Conservation (phyloP, 1,140 invertebrate genomes). For the Lamellibrachia luymesi region DNA sequence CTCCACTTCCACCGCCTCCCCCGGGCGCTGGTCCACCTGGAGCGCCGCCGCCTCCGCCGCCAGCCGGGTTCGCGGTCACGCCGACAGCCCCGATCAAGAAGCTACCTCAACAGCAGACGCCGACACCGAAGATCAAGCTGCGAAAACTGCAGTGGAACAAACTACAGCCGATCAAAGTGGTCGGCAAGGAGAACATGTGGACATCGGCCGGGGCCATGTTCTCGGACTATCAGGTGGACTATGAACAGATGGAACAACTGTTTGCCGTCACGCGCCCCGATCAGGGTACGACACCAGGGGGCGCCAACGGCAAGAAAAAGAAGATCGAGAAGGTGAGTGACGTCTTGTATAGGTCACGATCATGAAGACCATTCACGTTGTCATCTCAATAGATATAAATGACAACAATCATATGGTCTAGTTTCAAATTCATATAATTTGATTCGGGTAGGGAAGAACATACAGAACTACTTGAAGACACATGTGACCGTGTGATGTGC, state of each 20-base stretch:
- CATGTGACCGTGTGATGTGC: no score
- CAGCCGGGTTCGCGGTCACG: not conserved
- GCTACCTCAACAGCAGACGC: constrained; percentile 50
- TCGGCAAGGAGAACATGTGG: constrained; percentile 45
- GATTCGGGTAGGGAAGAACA: no score
- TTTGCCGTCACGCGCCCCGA: constrained; percentile 39
- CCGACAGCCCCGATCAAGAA: not conserved
- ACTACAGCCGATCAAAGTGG: constrained; percentile 47
- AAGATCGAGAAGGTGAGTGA: constrained; percentile 25
- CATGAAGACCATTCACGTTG: not conserved
- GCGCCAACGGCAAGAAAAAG: constrained; percentile 48
- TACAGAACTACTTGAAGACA: no score
- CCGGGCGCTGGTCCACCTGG: constrained; percentile 52
- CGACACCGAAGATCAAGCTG: constrained; percentile 50
- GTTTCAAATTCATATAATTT: no score
- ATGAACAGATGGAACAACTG: constrained; percentile 48
- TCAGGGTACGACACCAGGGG: constrained; percentile 45
- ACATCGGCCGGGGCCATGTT: constrained; percentile 21
- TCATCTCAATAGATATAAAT: not conserved
- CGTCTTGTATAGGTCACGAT: not conserved
- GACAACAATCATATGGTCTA: not conserved
- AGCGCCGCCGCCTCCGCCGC: constrained; percentile 42
- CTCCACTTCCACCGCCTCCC: constrained; percentile 34
- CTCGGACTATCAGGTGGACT: constrained; percentile 48
- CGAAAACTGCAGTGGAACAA: constrained; percentile 53